A percentile compares a stretch with the other conserved stretches of the same genome.
Evolutionary conservation across 1,140 invertebrate genomes (phyloP).

Genomic region (Heliconius nattereri): DNA sequence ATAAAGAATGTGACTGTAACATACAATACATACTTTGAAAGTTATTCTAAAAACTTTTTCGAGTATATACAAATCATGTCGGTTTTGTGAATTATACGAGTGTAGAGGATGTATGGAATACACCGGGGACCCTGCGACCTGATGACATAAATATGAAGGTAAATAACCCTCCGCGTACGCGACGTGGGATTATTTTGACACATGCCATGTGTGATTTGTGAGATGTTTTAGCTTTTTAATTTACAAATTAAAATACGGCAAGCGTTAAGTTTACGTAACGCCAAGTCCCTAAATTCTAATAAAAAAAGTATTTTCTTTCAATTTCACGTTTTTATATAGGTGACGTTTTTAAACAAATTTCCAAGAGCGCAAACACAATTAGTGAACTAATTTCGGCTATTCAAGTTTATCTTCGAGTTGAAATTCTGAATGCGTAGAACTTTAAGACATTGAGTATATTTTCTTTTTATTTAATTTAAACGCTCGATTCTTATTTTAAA

Average conservation of each 20-base stretch:
- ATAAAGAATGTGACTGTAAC: not conserved
- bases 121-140: conserved; percentile 46
- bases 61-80: conserved; percentile 38
- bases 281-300: not conserved
- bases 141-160: conserved; percentile 60
- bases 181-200: conserved; percentile 62
- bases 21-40: not conserved
- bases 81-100: conserved; percentile 53
- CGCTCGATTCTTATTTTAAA: not conserved
- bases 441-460: conserved; percentile 45
- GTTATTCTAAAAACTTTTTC: not conserved
- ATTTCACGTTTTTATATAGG: conserved; percentile 37
- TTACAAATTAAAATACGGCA: conserved; percentile 15
- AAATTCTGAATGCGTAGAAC: conserved; percentile 47
- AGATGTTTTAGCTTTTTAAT: conserved; percentile 37
- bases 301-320: conserved; percentile 22
- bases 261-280: conserved; percentile 6
- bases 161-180: conserved; percentile 42
- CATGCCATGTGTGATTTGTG: conserved; percentile 51
- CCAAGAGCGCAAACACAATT: conserved; percentile 50
- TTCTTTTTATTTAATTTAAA: conserved; percentile 20
- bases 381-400: conserved; percentile 52
- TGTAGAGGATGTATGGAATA: conserved; percentile 38
- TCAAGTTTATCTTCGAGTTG: conserved; percentile 45
- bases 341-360: conserved; percentile 53